Base-by-base conservation (phyloP, 37 sponge, comb jelly and placozoan genomes). In the Hexactinellida sp. region DNA sequence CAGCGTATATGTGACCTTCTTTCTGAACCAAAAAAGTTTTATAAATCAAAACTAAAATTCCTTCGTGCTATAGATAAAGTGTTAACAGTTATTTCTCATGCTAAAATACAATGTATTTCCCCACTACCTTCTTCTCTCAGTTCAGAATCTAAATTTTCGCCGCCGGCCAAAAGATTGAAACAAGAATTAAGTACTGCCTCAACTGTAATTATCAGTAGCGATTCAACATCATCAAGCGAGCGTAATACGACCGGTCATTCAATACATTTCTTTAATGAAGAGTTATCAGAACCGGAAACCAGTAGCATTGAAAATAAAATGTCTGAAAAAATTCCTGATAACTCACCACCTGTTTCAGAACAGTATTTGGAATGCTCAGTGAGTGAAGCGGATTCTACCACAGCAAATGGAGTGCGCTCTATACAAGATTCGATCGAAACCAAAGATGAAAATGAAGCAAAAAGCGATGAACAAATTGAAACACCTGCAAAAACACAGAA, bases 1-100 rank as follows among this genome's bases (percentile, higher is more conserved):
- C 99, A 98, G 88, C 82, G 99, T 23, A 54, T 98, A 32, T 93
- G 96, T 86, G 99, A 98, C 88, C 85, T 98, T 84, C 24, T 98
- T 3, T 35, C 88, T n/a, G 89, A 90, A 21, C 99, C 99, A 0
- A 87, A 85, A n/a, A 88, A 86, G 38, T 90, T 92, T 84, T 98
- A 98, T 90, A 92, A 88, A 76, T 86, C 84, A 71, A 89, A 63
- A 47, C 91, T 91, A 37, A 88, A 88, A 47, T 98, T 89, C 84
- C 39, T 91, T 84, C 89, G 93, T 54, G 97, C 93, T 36, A 37
- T 96, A 82, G 97, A 96, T 83, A 96, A 91, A 90, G 97, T 96
- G 54, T 32, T 63, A 23, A 63, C 76, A 21, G 76, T 63, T 63
- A 63, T 63, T 25, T 63, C 76, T 25, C 76, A 63, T 63, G 76